These are phyloP conservation scores for Ceyx cyanopectus DNA, from an alignment of 2,113 vertebrate genomes.

Conservation along the genomic window DNA sequence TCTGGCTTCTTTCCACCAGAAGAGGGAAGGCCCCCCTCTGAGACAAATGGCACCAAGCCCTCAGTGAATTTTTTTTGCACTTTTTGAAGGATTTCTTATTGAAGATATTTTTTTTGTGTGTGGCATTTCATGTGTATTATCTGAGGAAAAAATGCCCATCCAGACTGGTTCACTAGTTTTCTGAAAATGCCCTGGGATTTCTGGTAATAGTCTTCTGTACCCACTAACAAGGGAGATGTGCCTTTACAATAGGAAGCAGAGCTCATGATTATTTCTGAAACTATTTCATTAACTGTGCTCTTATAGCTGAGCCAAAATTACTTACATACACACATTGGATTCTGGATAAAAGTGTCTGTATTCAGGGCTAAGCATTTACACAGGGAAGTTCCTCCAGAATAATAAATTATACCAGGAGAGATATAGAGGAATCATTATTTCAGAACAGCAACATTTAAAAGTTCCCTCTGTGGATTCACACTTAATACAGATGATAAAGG, in stretches of 20 bases:
- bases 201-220: neutral
- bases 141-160: neutral
- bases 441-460: neutral
- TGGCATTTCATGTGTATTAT: neutral
- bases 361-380: neutral
- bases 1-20: constrained; percentile 51
- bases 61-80: neutral
- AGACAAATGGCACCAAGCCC: constrained; percentile 37
- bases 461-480: constrained; percentile 7
- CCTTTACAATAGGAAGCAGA: neutral
- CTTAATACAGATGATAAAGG: neutral
- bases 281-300: neutral
- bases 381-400: neutral
- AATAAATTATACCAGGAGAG: constrained; percentile 5
- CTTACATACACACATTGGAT: neutral
- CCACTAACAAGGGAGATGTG: neutral
- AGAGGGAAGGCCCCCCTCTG: constrained; percentile 52
- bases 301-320: neutral
- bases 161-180: neutral
- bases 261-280: neutral
- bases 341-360: neutral
- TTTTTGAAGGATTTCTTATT: neutral
- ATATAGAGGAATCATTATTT: constrained; percentile 20
- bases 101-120: neutral
- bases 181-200: neutral